A percentile compares a stretch with the other conserved stretches of the same genome.
Conservation (phyloP, 1,140 invertebrate genomes). For the Drosophila asahinai region DNA sequence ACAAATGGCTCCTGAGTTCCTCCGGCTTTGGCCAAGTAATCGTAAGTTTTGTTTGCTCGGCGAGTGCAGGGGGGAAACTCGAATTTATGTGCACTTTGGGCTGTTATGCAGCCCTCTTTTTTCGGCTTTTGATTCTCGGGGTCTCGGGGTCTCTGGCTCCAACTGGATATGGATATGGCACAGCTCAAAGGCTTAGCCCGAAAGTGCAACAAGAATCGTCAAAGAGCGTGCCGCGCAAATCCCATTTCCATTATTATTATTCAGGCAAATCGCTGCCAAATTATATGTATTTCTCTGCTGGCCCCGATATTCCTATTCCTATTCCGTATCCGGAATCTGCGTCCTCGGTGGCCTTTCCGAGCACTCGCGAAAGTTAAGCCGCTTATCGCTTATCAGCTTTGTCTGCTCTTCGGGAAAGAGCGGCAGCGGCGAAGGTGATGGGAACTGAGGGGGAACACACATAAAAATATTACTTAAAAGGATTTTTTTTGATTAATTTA, state of each 20-base stretch:
- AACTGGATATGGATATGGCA: slow-evolving; percentile 25
- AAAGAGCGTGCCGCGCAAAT: slow-evolving; percentile 26
- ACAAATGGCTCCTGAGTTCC: slow-evolving; percentile 70
- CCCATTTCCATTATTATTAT: slow-evolving; percentile 54
- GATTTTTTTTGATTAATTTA: not conserved
- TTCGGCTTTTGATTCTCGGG: slow-evolving; percentile 28
- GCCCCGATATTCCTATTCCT: slow-evolving; percentile 20
- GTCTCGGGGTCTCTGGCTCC: not conserved
- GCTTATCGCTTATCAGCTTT: slow-evolving; percentile 82
- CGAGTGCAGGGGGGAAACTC: slow-evolving; percentile 13
- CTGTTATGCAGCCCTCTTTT: slow-evolving; percentile 30
- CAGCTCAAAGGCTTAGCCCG: slow-evolving; percentile 41
- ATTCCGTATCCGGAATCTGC: slow-evolving; percentile 9
- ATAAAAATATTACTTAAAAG: not conserved
- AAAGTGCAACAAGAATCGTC: slow-evolving; percentile 42
- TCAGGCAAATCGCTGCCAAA: slow-evolving; percentile 45
- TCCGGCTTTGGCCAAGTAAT: slow-evolving; percentile 50
- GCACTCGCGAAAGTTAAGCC: slow-evolving; percentile 51
- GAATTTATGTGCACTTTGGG: slow-evolving; percentile 54
- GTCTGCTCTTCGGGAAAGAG: slow-evolving; percentile 21
- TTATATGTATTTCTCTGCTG: slow-evolving; percentile 29
- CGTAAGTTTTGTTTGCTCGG: slow-evolving; percentile 55
- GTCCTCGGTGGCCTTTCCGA: slow-evolving; percentile 22
- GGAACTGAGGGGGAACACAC: not conserved
- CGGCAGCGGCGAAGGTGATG: not conserved